Base-by-base conservation (phyloP, 1,140 invertebrate genomes). In the Dendrolimus kikuchii region DNA sequence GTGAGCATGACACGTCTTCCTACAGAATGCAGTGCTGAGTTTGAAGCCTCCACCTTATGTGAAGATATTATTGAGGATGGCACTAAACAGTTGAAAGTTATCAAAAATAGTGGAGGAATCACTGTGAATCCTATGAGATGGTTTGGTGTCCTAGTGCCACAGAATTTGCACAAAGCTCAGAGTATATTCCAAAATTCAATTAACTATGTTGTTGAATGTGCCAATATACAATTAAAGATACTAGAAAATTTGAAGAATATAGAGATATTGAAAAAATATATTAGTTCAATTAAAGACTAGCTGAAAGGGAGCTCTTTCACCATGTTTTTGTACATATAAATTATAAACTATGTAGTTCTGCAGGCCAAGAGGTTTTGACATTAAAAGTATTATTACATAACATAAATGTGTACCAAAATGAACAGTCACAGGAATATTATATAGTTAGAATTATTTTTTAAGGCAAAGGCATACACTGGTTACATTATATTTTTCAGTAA, bases 71-170 rank as follows among this genome's bases (percentile, higher is more conserved):
- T 74, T 47, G 79, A 88, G 54, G 74, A 86, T 66, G 71, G 80
- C 6, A 54, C 81, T 5, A 76, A 67, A 37, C 71, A 78, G 38
- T 77, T 87, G 46, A 77, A 82, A 60, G 64, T 87, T 6, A 55
- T 66, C 72, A 89, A 73, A 71, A 87, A 68, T 50, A 70, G 89
- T 36, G 68, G 67, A 48, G 66, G 76, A 23, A 71, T 81, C 40
- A 78, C 79, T 51, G 79, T 88, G 6, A 90, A 94, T 80, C 93
- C 93, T 4, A 74, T 94, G 23, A 90, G 90, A 55, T 94, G 93
- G 93, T 95, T 95, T 86, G 93, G 93, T 7, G 88, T 93, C 51
- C 74, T 95, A 40, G 91, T 93, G 0, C 93, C 93, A 3, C 91
- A 92, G 66, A 92, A 91, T 78, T 83, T 95, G 62, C 89, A 89